Conservation (phyloP, 2,113 vertebrate species). For the Phalacrocorax carbo region DNA sequence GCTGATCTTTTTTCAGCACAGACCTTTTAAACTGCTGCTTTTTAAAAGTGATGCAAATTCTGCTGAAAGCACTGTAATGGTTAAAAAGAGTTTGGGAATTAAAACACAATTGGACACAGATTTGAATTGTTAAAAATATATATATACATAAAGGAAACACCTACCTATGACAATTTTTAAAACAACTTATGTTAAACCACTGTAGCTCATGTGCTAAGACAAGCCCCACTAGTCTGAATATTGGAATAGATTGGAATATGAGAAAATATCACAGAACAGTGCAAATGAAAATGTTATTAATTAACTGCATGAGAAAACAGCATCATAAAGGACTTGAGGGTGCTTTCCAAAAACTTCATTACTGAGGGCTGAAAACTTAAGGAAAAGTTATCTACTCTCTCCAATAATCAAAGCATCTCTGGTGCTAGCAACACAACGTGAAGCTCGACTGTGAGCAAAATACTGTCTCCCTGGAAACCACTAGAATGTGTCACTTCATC, state of each 20-base stretch:
- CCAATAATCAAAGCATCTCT: neutral
- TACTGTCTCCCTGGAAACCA: neutral
- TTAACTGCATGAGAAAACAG: conserved; percentile 35
- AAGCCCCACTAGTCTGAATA: neutral
- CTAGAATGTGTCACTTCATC: neutral
- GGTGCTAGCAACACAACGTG: neutral
- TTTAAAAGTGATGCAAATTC: neutral
- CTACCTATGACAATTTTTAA: neutral
- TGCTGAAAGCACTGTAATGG: neutral
- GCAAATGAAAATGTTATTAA: conserved; percentile 23
- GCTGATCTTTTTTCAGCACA: neutral
- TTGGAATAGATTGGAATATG: neutral
- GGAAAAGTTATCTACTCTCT: neutral
- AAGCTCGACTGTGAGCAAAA: neutral
- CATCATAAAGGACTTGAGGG: neutral
- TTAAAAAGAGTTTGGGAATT: neutral
- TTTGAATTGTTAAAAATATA: neutral
- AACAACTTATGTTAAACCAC: neutral
- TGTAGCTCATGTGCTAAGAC: neutral
- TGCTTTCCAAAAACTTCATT: neutral
- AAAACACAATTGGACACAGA: neutral
- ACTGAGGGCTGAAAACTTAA: neutral
- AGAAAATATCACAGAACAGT: neutral
- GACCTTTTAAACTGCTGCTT: neutral
- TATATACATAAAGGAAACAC: neutral